Evolutionary conservation across 2,113 vertebrate species (phyloP).

Genomic region (Aix galericulata): DNA sequence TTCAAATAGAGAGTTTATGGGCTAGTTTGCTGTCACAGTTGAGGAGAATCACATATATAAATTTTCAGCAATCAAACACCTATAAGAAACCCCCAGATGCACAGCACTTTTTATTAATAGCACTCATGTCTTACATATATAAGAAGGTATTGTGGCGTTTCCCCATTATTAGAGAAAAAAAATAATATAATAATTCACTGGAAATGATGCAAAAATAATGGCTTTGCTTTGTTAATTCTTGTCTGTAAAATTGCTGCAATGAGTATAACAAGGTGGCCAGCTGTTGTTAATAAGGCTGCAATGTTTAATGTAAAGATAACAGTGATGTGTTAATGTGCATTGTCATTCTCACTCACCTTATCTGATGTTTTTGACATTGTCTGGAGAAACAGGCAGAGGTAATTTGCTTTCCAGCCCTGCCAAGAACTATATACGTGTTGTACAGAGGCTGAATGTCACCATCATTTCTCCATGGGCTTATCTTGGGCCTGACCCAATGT

Average conservation of each 20-base stretch:
- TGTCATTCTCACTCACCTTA: not conserved
- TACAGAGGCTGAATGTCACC: not conserved
- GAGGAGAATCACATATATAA: not conserved
- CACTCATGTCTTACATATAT: not conserved
- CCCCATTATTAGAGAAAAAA: not conserved
- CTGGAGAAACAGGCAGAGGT: not conserved
- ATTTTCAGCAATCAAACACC: not conserved
- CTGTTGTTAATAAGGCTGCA: slow-evolving; percentile 17
- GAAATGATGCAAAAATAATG: not conserved
- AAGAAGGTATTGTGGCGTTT: not conserved
- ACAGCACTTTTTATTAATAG: not conserved
- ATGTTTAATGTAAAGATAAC: not conserved
- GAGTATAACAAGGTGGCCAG: not conserved
- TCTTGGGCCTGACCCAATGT: not conserved
- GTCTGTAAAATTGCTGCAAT: not conserved
- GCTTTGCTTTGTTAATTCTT: not conserved
- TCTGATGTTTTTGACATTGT: slow-evolving; percentile 20
- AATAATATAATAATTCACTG: not conserved
- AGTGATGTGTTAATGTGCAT: not conserved
- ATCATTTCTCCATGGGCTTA: not conserved
- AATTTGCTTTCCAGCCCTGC: not conserved
- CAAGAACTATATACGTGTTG: not conserved
- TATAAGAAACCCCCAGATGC: not conserved
- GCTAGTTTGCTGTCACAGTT: not conserved
- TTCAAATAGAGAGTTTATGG: not conserved